A percentile compares a stretch with the other conserved stretches of the same genome.
Evolutionary conservation across 2,797 vertebrate species (phyloP).

Genomic region (Lerista edwardsae): DNA sequence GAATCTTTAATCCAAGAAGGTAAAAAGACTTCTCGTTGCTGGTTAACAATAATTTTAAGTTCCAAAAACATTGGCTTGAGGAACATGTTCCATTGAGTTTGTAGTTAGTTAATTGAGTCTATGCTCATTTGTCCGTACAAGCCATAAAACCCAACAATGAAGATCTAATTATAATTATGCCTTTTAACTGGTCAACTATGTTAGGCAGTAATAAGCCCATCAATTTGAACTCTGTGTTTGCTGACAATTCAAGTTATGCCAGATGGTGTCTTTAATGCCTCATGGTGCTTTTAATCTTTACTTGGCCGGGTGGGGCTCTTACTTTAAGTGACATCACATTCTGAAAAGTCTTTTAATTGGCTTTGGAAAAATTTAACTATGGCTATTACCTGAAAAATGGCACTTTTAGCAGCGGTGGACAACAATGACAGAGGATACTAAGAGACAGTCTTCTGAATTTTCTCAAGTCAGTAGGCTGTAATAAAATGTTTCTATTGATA

Average conservation of each 20-base stretch:
- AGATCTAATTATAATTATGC: constrained; percentile 67
- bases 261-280: constrained; percentile 61
- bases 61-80: constrained; percentile 65
- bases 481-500: background rate
- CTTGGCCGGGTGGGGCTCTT: constrained; percentile 60
- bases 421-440: constrained; percentile 2
- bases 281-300: constrained; percentile 42
- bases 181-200: constrained; percentile 57
- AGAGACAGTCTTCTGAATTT: constrained; percentile 9
- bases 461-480: background rate
- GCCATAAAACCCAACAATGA: constrained; percentile 64
- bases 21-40: constrained; percentile 12
- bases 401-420: constrained; percentile 20
- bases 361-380: constrained; percentile 32
- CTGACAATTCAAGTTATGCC: constrained; percentile 62
- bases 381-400: background rate
- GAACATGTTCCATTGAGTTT: constrained; percentile 61
- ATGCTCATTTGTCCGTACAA: constrained; percentile 61
- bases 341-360: constrained; percentile 35
- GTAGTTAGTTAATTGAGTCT: constrained; percentile 63
- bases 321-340: constrained; percentile 44
- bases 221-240: constrained; percentile 53
- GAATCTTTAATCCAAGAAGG: background rate
- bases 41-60: constrained; percentile 41
- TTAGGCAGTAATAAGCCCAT: constrained; percentile 50